A percentile compares a stretch with the other conserved stretches of the same genome.
Evolutionary conservation across 1,140 invertebrate genomes (phyloP).

Genomic region (Megalopta genalis): DNA sequence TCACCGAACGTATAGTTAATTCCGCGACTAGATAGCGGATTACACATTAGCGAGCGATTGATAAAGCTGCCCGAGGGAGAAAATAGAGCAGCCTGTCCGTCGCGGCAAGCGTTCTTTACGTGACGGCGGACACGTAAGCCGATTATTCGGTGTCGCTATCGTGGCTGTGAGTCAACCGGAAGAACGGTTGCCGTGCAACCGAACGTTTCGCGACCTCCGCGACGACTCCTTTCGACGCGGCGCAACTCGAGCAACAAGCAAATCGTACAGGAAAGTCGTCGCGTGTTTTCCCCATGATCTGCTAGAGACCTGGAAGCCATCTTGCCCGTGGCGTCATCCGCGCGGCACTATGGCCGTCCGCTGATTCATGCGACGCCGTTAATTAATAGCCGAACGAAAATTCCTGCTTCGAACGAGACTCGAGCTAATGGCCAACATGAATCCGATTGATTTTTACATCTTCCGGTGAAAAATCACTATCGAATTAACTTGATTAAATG

Average conservation of each 20-base stretch:
- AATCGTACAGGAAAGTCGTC: not conserved
- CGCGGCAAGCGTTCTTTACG: not conserved
- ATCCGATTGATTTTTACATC: no score
- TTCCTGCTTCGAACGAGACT: no score
- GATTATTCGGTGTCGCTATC: constrained; percentile 51
- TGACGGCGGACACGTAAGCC: constrained; percentile 51
- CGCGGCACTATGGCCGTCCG: not conserved
- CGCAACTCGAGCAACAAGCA: not conserved
- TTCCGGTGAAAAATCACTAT: no score
- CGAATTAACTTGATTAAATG: no score
- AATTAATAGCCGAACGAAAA: not conserved
- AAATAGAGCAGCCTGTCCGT: no score
- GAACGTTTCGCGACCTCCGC: constrained; percentile 8
- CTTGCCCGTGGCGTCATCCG: not conserved
- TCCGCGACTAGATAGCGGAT: not conserved
- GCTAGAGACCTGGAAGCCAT: not conserved
- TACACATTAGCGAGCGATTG: not conserved
- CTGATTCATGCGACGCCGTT: not conserved
- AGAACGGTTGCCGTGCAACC: constrained; percentile 41
- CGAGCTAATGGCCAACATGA: no score
- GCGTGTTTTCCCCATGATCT: not conserved
- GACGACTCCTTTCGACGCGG: not conserved
- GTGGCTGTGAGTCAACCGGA: constrained; percentile 56
- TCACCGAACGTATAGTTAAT: no score
- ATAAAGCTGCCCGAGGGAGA: no score